Base-by-base conservation (phyloP, 2,888 invertebrate species). In the Aporophyla nigra region DNA sequence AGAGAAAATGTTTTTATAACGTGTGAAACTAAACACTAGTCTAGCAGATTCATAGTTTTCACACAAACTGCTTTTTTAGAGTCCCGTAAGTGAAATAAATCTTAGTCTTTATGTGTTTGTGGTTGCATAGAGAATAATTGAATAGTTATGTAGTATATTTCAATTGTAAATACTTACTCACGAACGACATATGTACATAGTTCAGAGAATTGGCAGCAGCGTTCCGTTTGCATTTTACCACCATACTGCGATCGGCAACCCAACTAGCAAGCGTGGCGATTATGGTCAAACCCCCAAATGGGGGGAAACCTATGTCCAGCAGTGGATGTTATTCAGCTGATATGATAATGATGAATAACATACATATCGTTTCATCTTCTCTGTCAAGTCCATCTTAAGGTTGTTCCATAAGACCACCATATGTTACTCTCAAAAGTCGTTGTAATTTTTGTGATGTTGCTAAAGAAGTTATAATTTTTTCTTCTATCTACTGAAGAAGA, bases 1-100 rank as follows among this genome's bases (percentile, higher is more conserved):
- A 86, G 88, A 91, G 90, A 90, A 90, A 90, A 83, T 85, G 86
- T 88, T 87, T 90, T 90, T 91, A 87, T 88, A 86, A 84, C 83
- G 86, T 88, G 89, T 83, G 89, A 88, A 90, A 88, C 78, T 87
- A 83, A 76, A 79, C 76, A 74, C 82, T 76, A 72, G 83, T 69
- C 71, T 84, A 77, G 74, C 75, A 82, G 76, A 78, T 76, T 80
- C 83, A 83, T 76, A 71, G 43, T 83, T 83, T 87, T 87, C 85
- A 81, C 85, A 87, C 78, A 80, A 67, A 74, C 79, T 74, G 68
- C 46, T 78, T 78, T 84, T 78, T 86, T 86, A 85, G 86, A 59
- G 77, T 66, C n/a, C 87, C 69, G 65, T 53, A 58, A 40, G 75
- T 14, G 43, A 51, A 72, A 71, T 61, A 21, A 14, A 59, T 58